Base-by-base conservation (phyloP, 2,797 vertebrate species). In the Choloepus didactylus region DNA sequence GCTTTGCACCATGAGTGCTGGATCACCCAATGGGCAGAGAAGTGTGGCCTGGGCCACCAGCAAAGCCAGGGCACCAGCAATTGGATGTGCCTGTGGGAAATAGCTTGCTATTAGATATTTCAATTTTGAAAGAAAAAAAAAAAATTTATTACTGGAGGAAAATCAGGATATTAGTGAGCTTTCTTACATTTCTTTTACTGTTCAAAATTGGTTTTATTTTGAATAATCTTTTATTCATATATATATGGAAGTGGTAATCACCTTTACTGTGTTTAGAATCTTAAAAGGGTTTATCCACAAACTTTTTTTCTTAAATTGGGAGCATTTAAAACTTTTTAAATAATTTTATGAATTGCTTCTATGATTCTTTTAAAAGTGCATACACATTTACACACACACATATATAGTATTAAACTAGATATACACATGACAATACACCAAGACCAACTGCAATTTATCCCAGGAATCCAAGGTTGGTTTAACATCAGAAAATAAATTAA, bases 401-500 rank as follows among this genome's bases (percentile, higher is more conserved):
- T 18, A 44, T 27, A 76, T 38, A 67, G 15, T 41, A 15, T 66
- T 62, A 73, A 59, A 62, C 12, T 56, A 84, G 44, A 75, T 31
- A 76, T n/a, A 10, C 35, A 35, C 35, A 76, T 6, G 72, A 72
- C 14, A 49, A 64, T 3, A 44, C 11, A n/a, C 0, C 14, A 76
- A 87, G 19, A 56, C 8, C 70, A 77, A 76, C 46, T 31, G 5
- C 1, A 15, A 46, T 91, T 81, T 14, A 27, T 54, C 25, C 0
- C 14, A 81, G 44, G 15, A 94, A 81, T 35, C 14, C 15, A 93
- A 67, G 3, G 1, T 5, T 93, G 21, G 9, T 12, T 19, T 82
- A 89, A 89, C 2, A 84, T 41, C 84, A 6, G 38, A 70, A 95
- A 93, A 81, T 35, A 7, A 84, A 76, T 31, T 73, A 56, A 44